Conservation (phyloP, 2,113 vertebrate genomes). For the Indri indri region DNA sequence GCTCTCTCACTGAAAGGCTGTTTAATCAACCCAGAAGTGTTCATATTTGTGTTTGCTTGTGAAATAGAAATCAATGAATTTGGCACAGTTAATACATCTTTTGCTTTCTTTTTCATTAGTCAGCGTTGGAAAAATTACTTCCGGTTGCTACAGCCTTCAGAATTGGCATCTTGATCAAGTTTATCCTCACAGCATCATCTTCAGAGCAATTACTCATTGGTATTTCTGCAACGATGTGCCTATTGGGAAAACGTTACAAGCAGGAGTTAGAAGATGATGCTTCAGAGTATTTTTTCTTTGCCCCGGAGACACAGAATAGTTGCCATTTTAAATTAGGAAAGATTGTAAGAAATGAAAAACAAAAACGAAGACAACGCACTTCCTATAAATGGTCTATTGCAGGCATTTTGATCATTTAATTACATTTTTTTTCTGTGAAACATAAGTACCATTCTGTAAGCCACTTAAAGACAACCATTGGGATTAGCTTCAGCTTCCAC, state of each 20-base stretch:
- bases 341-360: neutral
- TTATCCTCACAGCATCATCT: constrained; percentile 53
- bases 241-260: constrained; percentile 52
- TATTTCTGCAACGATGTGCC: constrained; percentile 60
- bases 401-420: neutral
- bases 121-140: constrained; percentile 73
- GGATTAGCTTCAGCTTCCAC: neutral
- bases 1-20: neutral
- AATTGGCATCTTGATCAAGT: constrained; percentile 55
- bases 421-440: neutral
- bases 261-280: constrained; percentile 33
- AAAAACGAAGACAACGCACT: neutral
- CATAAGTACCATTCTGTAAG: neutral
- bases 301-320: neutral
- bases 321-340: constrained; percentile 28
- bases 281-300: neutral
- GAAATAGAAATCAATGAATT: constrained; percentile 79
- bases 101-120: constrained; percentile 81
- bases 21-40: constrained; percentile 65
- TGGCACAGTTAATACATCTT: constrained; percentile 80
- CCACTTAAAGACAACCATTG: neutral
- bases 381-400: neutral
- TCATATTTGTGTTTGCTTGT: constrained; percentile 69
- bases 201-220: constrained; percentile 61
- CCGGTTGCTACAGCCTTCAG: constrained; percentile 58